Conservation (phyloP, 1,140 invertebrate genomes). For the Diorhabda sublineata region DNA sequence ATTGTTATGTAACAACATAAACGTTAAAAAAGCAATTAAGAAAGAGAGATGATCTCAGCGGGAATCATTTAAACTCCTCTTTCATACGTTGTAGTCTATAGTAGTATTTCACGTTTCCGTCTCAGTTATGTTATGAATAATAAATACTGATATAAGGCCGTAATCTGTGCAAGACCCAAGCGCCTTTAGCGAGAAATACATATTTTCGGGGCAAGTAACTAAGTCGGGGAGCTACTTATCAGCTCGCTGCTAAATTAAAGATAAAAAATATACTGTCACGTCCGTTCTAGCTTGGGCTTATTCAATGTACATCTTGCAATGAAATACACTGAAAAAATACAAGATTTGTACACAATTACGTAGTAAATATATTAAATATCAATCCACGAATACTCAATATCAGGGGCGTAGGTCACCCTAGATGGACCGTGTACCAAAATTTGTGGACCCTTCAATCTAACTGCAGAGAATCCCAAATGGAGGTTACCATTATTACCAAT, state of each 20-base stretch:
- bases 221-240: slow-evolving; percentile 40
- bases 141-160: slow-evolving; percentile 45
- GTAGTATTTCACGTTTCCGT: slow-evolving; percentile 44
- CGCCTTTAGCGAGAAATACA: slow-evolving; percentile 38
- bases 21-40: slow-evolving; percentile 15
- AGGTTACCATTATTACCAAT: too few relatives aligned
- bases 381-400: too few relatives aligned
- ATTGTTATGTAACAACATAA: too few relatives aligned
- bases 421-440: too few relatives aligned
- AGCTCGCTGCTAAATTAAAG: slow-evolving; percentile 47
- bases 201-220: slow-evolving; percentile 33
- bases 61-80: slow-evolving; percentile 41
- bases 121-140: slow-evolving; percentile 43
- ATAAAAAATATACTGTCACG: slow-evolving; percentile 48
- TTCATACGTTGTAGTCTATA: slow-evolving; percentile 38
- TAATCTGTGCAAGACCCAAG: slow-evolving; percentile 36
- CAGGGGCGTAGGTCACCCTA: too few relatives aligned
- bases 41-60: slow-evolving; percentile 38
- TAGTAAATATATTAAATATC: too few relatives aligned
- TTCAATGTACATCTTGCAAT: slow-evolving; percentile 43
- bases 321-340: not conserved
- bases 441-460: too few relatives aligned
- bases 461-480: too few relatives aligned
- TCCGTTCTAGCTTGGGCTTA: slow-evolving; percentile 44
- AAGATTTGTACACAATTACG: too few relatives aligned